phyloP scores from a whole-genome alignment of 2,888 invertebrate species.

The Xestoiulus laeticollis region DNA sequence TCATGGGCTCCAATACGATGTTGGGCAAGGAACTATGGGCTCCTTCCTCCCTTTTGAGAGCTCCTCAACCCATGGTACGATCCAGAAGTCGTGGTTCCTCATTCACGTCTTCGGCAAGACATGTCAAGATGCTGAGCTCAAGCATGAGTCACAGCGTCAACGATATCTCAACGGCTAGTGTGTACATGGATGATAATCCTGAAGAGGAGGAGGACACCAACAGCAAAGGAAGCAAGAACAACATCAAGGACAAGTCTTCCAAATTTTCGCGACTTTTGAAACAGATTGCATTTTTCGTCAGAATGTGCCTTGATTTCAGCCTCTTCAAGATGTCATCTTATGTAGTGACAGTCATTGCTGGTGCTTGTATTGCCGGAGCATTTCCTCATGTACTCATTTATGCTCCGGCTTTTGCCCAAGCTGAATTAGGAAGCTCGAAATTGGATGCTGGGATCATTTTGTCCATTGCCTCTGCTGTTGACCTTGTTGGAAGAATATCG shows the following conservation, averaged over 20 bases:
- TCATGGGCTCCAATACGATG: not conserved
- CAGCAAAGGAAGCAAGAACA: not conserved
- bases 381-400: slow-evolving; percentile 80
- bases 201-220: slow-evolving; percentile 44
- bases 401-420: slow-evolving; percentile 76
- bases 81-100: slow-evolving; percentile 23
- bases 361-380: slow-evolving; percentile 79
- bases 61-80: not conserved
- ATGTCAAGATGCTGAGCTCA: slow-evolving; percentile 68
- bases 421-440: slow-evolving; percentile 71
- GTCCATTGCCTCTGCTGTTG: slow-evolving; percentile 78
- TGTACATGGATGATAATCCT: slow-evolving; percentile 36
- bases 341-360: slow-evolving; percentile 76
- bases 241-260: not conserved
- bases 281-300: slow-evolving; percentile 45
- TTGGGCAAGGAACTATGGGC: slow-evolving; percentile 23
- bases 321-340: slow-evolving; percentile 75
- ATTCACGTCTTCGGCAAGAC: not conserved
- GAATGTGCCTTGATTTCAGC: slow-evolving; percentile 73
- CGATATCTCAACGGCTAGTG: slow-evolving; percentile 74
- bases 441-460: slow-evolving; percentile 74
- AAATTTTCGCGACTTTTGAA: slow-evolving; percentile 22
- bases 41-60: not conserved
- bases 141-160: slow-evolving; percentile 79
- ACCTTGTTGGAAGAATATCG: slow-evolving; percentile 76